These are phyloP conservation scores for Ctenodactylus gundi DNA, from an alignment of 2,113 vertebrate species.

Conservation along the genomic window DNA sequence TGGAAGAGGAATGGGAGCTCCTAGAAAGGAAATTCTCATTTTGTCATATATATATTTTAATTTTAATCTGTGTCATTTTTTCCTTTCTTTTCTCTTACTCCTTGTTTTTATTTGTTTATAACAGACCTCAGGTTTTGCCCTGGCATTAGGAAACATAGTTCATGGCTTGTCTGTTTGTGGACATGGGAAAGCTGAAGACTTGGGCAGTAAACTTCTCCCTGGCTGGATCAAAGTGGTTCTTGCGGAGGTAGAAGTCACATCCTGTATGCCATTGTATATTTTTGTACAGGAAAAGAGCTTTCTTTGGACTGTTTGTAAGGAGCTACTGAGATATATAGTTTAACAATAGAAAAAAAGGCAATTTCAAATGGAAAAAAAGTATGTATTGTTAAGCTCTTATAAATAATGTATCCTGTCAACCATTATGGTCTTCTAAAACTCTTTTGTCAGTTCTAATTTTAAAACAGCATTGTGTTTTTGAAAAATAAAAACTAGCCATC, in stretches of 20 bases:
- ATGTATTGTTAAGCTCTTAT: neutral
- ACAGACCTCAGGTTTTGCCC: slow-evolving; percentile 94
- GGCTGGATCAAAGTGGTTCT: slow-evolving; percentile 93
- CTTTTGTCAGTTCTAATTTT: slow-evolving; percentile 40
- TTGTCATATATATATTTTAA: neutral
- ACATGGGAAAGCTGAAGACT: slow-evolving; percentile 94
- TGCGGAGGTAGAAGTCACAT: slow-evolving; percentile 86
- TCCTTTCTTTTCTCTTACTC: neutral
- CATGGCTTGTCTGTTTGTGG: slow-evolving; percentile 92
- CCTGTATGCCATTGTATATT: neutral
- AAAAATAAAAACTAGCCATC: neutral
- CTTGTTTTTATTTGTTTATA: slow-evolving; percentile 45
- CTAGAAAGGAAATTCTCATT: neutral
- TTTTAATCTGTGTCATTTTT: neutral
- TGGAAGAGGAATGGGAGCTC: neutral
- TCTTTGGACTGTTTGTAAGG: slow-evolving; percentile 2
- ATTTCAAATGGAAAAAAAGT: slow-evolving; percentile 4
- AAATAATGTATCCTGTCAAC: slow-evolving; percentile 1
- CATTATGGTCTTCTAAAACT: neutral
- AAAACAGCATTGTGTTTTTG: neutral
- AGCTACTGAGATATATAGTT: slow-evolving; percentile 18
- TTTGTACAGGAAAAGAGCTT: neutral
- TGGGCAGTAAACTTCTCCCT: slow-evolving; percentile 89
- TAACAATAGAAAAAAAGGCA: slow-evolving; percentile 2
- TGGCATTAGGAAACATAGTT: slow-evolving; percentile 91